phyloP scores from a whole-genome alignment of 2,113 vertebrate species.

The Tychaedon coryphoeus region DNA sequence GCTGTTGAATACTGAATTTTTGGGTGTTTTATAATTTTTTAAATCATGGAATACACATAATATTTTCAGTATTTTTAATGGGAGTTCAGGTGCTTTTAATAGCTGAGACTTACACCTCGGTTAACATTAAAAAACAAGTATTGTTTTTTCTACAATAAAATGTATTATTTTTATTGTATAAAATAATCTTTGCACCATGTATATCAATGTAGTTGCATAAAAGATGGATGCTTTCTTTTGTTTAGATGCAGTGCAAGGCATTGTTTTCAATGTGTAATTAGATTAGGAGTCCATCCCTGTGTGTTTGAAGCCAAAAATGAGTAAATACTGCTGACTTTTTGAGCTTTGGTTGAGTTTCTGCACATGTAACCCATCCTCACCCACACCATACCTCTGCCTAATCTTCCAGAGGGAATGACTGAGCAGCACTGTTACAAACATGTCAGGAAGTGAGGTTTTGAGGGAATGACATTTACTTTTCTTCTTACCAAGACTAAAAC shows the following conservation, averaged over 20 bases:
- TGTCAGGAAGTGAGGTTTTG: background rate
- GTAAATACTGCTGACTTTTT: background rate
- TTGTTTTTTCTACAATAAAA: too few species aligned
- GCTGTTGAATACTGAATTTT: background rate
- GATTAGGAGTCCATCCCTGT: background rate
- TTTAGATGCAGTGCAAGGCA: background rate
- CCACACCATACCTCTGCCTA: background rate
- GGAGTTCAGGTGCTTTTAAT: background rate
- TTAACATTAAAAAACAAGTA: background rate
- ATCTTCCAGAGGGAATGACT: background rate
- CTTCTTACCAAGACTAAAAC: background rate
- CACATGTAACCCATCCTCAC: accelerated
- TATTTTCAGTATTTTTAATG: background rate
- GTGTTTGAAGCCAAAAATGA: background rate
- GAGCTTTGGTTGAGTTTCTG: background rate
- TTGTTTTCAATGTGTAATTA: background rate
- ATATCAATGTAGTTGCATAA: background rate
- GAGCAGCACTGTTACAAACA: background rate
- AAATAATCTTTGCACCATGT: background rate
- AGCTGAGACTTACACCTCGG: background rate
- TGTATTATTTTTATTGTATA: too few species aligned
- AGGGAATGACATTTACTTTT: background rate
- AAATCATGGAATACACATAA: background rate
- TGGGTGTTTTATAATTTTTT: background rate
- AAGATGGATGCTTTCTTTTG: background rate